Evolutionary conservation across 2,888 invertebrate genomes (phyloP).

Genomic region (Isotomurus palustris): DNA sequence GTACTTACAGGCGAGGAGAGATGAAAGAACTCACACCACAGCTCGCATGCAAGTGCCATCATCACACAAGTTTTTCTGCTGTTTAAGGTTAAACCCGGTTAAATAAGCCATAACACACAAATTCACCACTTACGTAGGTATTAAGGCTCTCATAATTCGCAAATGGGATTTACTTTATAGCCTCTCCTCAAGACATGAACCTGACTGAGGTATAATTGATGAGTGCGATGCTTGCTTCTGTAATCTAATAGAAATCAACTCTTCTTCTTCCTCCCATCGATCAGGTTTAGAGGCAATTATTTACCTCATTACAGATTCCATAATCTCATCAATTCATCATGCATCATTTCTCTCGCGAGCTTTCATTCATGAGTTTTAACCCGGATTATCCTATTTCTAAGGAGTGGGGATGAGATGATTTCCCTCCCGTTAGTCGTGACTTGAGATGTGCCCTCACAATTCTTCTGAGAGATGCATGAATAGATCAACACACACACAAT

Average conservation of each 20-base stretch:
- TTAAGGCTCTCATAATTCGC: too few relatives aligned
- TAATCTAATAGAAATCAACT: constrained; percentile 1
- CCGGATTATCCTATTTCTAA: constrained; percentile 3
- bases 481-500: constrained; percentile 2
- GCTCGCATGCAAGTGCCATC: too few relatives aligned
- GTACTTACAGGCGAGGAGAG: too few relatives aligned
- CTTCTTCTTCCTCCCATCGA: not conserved
- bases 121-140: too few relatives aligned
- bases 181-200: too few relatives aligned
- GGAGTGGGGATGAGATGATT: not conserved
- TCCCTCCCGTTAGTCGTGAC: constrained; percentile 6
- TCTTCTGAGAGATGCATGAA: not conserved
- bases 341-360: not conserved
- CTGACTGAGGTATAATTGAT: too few relatives aligned
- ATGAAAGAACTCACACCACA: too few relatives aligned
- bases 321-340: constrained; percentile 12
- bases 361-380: not conserved
- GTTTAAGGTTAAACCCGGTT: too few relatives aligned
- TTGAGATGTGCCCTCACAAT: not conserved
- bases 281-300: constrained; percentile 5
- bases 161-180: too few relatives aligned
- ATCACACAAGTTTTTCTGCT: too few relatives aligned
- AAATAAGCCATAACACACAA: too few relatives aligned
- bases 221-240: too few relatives aligned
- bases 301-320: constrained; percentile 9